Evolutionary conservation across 2,113 vertebrate species (phyloP).

Genomic region (Pholis gunnellus): DNA sequence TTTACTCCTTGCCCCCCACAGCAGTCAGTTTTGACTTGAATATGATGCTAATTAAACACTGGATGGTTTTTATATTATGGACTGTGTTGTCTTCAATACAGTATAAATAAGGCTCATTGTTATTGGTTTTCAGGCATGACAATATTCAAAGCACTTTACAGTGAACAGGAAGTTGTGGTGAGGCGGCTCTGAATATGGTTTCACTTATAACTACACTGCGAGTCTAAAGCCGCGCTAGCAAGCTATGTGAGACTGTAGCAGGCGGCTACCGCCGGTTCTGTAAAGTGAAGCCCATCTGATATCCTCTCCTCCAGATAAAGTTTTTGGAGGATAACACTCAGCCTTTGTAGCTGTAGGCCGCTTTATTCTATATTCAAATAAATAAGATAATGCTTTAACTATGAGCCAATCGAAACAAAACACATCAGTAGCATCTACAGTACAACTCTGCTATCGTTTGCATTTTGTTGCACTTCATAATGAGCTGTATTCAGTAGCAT

Average conservation of each 20-base stretch:
- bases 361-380: no score
- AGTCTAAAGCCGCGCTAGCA: no score
- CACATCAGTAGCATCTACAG: background rate
- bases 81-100: background rate
- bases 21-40: background rate
- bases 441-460: background rate
- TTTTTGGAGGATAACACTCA: background rate
- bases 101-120: background rate
- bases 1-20: background rate
- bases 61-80: background rate
- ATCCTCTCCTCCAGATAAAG: background rate
- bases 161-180: background rate
- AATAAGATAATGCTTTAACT: no score
- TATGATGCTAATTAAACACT: background rate
- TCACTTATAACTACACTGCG: background rate
- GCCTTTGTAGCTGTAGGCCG: background rate
- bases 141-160: background rate
- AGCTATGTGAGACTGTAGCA: background rate
- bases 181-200: background rate
- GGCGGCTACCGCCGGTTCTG: no score
- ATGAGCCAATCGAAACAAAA: background rate
- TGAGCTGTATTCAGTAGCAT: no score
- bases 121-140: background rate
- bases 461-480: no score
- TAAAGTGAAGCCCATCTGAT: no score